These are phyloP conservation scores for Sebastes hubbsi DNA, from an alignment of 2,797 vertebrate species.

Conservation along the genomic window DNA sequence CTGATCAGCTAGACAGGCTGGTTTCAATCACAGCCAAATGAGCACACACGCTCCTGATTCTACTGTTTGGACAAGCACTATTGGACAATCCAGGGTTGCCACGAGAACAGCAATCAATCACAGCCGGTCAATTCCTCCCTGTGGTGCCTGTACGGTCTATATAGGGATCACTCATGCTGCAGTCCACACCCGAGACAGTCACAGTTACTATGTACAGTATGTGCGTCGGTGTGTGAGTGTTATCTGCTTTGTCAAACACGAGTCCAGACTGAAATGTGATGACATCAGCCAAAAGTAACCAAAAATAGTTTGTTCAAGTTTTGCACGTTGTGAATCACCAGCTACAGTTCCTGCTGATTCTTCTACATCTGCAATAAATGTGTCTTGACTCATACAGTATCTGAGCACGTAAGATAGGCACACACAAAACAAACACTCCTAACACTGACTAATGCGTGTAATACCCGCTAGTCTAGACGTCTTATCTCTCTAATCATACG, in stretches of 20 bases:
- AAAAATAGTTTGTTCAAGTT: not conserved
- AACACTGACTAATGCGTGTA: constrained; percentile 44
- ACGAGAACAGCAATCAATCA: constrained; percentile 23
- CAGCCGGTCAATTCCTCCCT: not conserved
- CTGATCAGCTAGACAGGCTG: not conserved
- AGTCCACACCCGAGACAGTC: not conserved
- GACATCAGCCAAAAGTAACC: constrained; percentile 3
- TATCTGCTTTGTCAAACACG: not conserved
- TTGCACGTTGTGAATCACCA: not conserved
- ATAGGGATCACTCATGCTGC: constrained; percentile 5
- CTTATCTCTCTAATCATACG: constrained; percentile 16
- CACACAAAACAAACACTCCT: constrained; percentile 1
- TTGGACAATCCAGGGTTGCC: not conserved
- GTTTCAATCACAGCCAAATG: constrained; percentile 1
- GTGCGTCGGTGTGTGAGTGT: not conserved
- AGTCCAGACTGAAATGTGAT: not conserved
- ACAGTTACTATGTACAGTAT: not conserved
- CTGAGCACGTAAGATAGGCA: not conserved
- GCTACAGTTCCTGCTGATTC: not conserved
- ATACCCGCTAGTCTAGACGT: constrained; percentile 45
- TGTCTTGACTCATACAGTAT: constrained; percentile 15
- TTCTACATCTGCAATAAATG: not conserved
- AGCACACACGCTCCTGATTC: not conserved
- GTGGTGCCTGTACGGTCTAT: not conserved
- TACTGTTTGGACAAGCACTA: not conserved